Percentiles rank a stretch among this genome's conserved stretches.
Conservation (phyloP, 2,888 invertebrate genomes). For the Amiota mariae region DNA sequence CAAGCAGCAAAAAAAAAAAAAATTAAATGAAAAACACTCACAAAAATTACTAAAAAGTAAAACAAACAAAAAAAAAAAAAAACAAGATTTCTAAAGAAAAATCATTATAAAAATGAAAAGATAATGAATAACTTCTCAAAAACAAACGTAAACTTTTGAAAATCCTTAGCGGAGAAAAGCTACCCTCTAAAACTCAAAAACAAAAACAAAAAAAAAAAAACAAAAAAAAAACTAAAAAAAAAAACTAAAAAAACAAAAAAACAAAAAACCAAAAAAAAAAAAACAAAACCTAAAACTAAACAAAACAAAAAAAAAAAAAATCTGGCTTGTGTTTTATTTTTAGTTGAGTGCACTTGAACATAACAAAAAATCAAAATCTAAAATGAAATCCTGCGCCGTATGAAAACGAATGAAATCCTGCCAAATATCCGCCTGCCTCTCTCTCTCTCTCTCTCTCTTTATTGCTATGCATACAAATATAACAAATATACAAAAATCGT, state of each 20-base stretch:
- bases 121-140: constrained; percentile 60
- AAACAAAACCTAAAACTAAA: constrained; percentile 40
- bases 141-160: constrained; percentile 66
- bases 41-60: constrained; percentile 38
- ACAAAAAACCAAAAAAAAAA: constrained; percentile 42
- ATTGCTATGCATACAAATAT: constrained; percentile 6
- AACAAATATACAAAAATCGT: not conserved
- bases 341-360: not conserved
- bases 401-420: constrained; percentile 5
- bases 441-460: not conserved
- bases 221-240: constrained; percentile 46
- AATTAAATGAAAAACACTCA: constrained; percentile 63
- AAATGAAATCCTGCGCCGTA: not conserved
- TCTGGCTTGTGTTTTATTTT: constrained; percentile 62
- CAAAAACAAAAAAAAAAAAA: constrained; percentile 50
- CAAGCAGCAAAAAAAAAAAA: constrained; percentile 56
- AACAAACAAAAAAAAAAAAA: constrained; percentile 45
- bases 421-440: not conserved
- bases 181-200: constrained; percentile 60
- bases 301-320: constrained; percentile 41
- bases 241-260: constrained; percentile 42
- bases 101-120: constrained; percentile 47
- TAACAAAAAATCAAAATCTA: not conserved
- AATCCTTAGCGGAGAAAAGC: constrained; percentile 65
- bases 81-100: constrained; percentile 60